Evolutionary conservation across 2,888 invertebrate species (phyloP).

Genomic region (Trissolcus brochymenae): DNA sequence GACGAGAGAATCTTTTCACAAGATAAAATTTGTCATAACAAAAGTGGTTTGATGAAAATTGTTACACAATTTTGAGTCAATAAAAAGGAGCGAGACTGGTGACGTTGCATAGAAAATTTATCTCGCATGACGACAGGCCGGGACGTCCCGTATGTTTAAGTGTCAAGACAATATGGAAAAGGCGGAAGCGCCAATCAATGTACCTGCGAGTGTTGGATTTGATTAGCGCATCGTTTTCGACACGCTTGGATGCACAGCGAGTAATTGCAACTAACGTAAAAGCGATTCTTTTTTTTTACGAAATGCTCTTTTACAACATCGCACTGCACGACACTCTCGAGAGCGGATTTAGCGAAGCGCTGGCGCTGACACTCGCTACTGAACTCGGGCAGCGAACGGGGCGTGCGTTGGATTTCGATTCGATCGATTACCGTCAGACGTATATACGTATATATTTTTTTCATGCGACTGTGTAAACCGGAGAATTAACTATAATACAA

Average conservation of each 20-base stretch:
- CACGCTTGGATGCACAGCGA: conserved; percentile 8
- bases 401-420: conserved; percentile 72
- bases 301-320: conserved; percentile 40
- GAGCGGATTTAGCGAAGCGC: conserved; percentile 63
- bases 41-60: no score
- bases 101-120: not conserved
- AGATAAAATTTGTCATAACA: no score
- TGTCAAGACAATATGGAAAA: conserved; percentile 29
- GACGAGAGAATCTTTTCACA: no score
- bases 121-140: conserved; percentile 23
- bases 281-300: not conserved
- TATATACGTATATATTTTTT: conserved; percentile 33
- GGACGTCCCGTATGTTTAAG: conserved; percentile 26
- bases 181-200: conserved; percentile 14
- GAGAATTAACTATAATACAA: not conserved
- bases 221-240: conserved; percentile 44
- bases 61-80: no score
- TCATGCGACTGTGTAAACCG: conserved; percentile 15
- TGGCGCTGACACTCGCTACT: conserved; percentile 68
- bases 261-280: not conserved
- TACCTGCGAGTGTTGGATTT: conserved; percentile 55
- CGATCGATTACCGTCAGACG: conserved; percentile 65
- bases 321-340: conserved; percentile 28
- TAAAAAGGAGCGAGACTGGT: no score
- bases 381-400: conserved; percentile 58